Percentiles rank a stretch among this genome's conserved stretches.
phyloP scores from a whole-genome alignment of 2,888 invertebrate species.

The Neocrepidodera transversa region DNA sequence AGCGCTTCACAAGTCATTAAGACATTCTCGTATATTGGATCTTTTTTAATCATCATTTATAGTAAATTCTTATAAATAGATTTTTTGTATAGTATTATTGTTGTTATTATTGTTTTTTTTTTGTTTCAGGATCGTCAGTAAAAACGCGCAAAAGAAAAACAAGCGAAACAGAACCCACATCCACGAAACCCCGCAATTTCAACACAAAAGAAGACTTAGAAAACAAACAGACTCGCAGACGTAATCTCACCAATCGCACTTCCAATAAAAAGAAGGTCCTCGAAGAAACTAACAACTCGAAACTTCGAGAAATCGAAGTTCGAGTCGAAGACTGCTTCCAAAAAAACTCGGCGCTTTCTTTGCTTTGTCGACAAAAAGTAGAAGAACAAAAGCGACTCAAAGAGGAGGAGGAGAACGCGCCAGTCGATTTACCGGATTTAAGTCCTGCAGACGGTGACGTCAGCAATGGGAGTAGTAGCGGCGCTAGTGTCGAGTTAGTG shows the following conservation, averaged over 20 bases:
- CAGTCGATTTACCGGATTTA: conserved; percentile 29
- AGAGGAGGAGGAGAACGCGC: conserved; percentile 3
- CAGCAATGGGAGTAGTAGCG: conserved; percentile 34
- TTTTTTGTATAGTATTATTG: too few relatives aligned
- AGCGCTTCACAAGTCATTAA: too few relatives aligned
- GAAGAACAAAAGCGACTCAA: conserved; percentile 1
- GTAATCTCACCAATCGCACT: conserved; percentile 52
- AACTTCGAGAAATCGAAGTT: conserved; percentile 58
- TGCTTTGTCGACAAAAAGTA: conserved; percentile 39
- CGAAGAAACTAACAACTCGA: conserved; percentile 60
- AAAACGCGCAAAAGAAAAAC: conserved; percentile 53
- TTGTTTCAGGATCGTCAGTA: conserved; percentile 40
- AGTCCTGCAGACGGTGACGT: conserved; percentile 29
- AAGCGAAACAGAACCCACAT: conserved; percentile 53
- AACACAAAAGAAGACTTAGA: conserved; percentile 57
- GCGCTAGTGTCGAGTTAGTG: conserved; percentile 51
- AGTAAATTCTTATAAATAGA: too few relatives aligned
- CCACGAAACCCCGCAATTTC: conserved; percentile 45
- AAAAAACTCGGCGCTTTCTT: conserved; percentile 50
- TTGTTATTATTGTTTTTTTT: too few relatives aligned
- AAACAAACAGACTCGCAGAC: conserved; percentile 52
- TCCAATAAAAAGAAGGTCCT: conserved; percentile 58
- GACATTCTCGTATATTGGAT: too few relatives aligned
- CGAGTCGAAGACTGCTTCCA: conserved; percentile 59
- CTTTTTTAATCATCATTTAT: too few relatives aligned